Conservation (phyloP, 1,140 invertebrate species). For the Trachymyrmex septentrionalis region DNA sequence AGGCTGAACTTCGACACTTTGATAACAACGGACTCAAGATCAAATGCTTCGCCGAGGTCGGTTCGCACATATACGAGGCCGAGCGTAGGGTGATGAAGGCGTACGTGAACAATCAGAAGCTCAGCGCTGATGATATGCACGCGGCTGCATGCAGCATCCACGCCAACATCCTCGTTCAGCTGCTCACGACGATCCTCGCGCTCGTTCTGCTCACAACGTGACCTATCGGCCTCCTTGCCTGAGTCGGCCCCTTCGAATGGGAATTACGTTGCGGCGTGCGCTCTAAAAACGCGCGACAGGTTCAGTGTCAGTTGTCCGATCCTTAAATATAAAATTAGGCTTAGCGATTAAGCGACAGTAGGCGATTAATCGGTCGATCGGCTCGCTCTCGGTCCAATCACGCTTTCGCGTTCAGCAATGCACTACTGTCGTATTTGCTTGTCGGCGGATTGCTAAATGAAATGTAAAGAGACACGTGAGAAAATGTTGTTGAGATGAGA, state of each 20-base stretch:
- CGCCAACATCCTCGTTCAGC: background rate
- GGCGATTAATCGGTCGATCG: constrained; percentile 27
- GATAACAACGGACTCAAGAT: constrained; percentile 61
- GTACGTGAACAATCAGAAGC: constrained; percentile 77
- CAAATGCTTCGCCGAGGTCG: constrained; percentile 74
- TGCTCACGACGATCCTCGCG: constrained; percentile 48
- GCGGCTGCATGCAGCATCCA: constrained; percentile 52
- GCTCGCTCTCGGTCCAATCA: constrained; percentile 20
- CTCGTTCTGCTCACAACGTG: constrained; percentile 72
- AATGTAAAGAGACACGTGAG: background rate
- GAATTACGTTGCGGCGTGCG: constrained; percentile 34
- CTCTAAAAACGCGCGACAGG: constrained; percentile 12
- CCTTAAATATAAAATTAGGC: constrained; percentile 67
- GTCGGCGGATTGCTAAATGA: background rate
- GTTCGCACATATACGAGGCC: constrained; percentile 51
- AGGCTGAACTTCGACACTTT: constrained; percentile 72
- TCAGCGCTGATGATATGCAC: constrained; percentile 74
- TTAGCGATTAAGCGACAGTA: constrained; percentile 59
- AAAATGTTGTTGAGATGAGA: constrained; percentile 33
- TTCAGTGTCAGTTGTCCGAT: constrained; percentile 75
- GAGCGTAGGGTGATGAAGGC: constrained; percentile 69
- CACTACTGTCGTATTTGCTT: background rate
- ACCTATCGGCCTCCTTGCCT: constrained; percentile 58
- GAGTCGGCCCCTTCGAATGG: constrained; percentile 34
- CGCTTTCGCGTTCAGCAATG: background rate